Evolutionary conservation across 2,113 vertebrate genomes (phyloP).

Genomic region (Anthoscopus minutus): DNA sequence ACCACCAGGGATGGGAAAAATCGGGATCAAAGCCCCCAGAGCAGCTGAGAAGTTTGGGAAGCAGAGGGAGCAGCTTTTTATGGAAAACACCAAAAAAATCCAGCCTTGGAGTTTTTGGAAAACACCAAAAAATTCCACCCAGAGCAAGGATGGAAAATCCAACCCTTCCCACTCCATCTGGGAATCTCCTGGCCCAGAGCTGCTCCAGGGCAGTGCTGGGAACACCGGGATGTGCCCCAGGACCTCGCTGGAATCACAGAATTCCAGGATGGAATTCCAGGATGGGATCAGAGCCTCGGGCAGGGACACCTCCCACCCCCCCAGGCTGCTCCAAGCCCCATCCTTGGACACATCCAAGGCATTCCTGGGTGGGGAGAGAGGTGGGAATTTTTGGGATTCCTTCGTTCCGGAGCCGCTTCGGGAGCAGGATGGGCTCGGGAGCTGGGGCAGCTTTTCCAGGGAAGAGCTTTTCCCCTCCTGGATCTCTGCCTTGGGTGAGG

Average conservation of each 20-base stretch:
- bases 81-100: not conserved
- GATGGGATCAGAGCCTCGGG: not conserved
- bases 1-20: not conserved
- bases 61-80: not conserved
- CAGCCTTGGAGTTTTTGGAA: not conserved
- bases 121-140: not conserved
- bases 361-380: too few relatives aligned
- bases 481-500: too few relatives aligned
- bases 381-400: too few relatives aligned
- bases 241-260: not conserved
- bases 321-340: not conserved
- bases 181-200: not conserved
- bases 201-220: accelerated
- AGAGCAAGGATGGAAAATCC: not conserved
- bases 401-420: too few relatives aligned
- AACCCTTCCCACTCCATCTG: not conserved
- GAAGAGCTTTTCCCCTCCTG: too few relatives aligned
- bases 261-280: not conserved
- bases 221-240: not conserved
- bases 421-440: too few relatives aligned
- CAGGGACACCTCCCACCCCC: accelerated
- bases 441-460: too few relatives aligned
- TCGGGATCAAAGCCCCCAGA: not conserved
- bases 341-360: not conserved
- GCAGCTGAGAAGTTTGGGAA: not conserved